A percentile compares a stretch with the other conserved stretches of the same genome.
Evolutionary conservation across 2,888 invertebrate species (phyloP).

Genomic region (Tipula helvola): DNA sequence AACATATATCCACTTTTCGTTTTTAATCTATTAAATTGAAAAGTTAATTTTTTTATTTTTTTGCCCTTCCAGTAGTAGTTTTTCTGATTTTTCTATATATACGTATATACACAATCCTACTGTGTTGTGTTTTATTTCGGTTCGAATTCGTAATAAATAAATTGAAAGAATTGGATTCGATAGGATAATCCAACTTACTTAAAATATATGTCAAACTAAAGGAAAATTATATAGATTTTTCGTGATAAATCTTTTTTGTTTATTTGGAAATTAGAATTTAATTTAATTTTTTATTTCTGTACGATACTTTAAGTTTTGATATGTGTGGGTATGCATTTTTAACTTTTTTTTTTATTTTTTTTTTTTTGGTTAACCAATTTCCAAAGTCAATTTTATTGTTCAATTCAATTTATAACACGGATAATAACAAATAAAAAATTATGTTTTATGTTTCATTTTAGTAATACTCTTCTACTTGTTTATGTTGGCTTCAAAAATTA

Average conservation of each 20-base stretch:
- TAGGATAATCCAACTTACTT: not conserved
- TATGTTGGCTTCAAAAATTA: not conserved
- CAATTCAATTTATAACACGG: not conserved
- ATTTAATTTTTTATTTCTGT: not conserved
- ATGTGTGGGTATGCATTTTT: not conserved
- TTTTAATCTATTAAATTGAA: constrained; percentile 4
- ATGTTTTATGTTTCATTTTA: not conserved
- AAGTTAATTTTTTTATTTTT: not conserved
- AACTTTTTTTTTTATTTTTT: not conserved
- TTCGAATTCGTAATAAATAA: not conserved
- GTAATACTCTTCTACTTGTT: not conserved
- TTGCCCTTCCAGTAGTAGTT: not conserved
- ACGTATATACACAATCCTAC: not conserved
- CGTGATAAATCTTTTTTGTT: not conserved
- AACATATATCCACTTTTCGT: not conserved
- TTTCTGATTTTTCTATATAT: not conserved
- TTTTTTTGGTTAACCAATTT: not conserved
- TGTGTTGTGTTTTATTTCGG: not conserved
- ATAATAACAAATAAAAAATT: not conserved
- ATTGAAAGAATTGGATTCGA: not conserved
- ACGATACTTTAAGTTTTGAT: not conserved
- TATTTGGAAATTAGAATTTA: not conserved
- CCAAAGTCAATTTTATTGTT: not conserved
- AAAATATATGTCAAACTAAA: not conserved
- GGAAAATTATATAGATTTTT: not conserved